Evolutionary conservation across 1,140 invertebrate genomes (phyloP), one percentile per base, ranked within the genome.

Genomic region (Brachionus koreanus): DNA sequence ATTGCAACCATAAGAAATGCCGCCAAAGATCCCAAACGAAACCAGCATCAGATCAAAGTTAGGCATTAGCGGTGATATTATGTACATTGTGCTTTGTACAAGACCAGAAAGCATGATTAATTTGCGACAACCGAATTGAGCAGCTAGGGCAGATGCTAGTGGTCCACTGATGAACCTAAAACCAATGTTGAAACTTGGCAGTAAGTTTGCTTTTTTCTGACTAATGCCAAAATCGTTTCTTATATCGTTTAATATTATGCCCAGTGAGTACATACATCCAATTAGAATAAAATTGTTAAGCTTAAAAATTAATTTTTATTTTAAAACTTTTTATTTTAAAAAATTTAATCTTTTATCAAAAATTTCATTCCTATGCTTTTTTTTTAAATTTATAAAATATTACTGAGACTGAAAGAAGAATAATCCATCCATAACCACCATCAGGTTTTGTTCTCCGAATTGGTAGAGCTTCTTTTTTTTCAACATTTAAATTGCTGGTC

Each of bases 61-160:
- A 2, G 90, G 91, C 33, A 94, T 93, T 85, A 93, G 94, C 85
- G 92, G 93, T 3, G 93, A 94, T 1, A 94, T 84, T 0, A 92
- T 89, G 86, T 98, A 96, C n/a, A 93, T 94, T 7, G 88, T 65
- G 35, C 91, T 90, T 35, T 92, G 92, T 81, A 98, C 88, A 5
- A 96, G 52, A 83, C 92, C 92, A 42, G 97, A 97, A 3, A 92
- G 85, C 13, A 98, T 93, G 0, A 94, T 93, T 0, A 98, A 94
- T 12, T 91, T 88, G 57, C 96, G 91, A 87, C 97, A 97, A 13
- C 95, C 95, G 85, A 93, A 98, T 82, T 92, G 89, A 85, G 93
- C 93, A 12, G 91, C 87, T 79, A 97, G 87, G 0, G 93, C 93
- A 83, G 94, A 96, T 0, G 96, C 95, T 85, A 98, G 92, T 0